phyloP scores from a whole-genome alignment of 2,797 vertebrate species.

The Hippocampus kuda region DNA sequence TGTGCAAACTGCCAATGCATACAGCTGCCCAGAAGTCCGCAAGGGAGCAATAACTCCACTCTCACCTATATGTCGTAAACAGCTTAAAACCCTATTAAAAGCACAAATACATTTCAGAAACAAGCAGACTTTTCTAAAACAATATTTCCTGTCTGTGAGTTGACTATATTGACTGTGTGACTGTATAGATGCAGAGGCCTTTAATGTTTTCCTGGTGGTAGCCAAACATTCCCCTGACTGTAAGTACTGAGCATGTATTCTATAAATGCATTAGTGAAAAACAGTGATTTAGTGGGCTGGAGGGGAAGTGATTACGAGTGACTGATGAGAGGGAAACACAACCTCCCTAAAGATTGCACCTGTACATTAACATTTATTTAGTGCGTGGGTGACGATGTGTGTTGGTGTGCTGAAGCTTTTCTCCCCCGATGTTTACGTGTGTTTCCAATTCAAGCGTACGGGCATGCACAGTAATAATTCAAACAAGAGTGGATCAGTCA shows the following conservation, averaged over 20 bases:
- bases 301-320: conserved; percentile 63
- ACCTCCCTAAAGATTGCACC: conserved; percentile 55
- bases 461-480: conserved; percentile 44
- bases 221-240: conserved; percentile 50
- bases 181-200: conserved; percentile 49
- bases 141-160: conserved; percentile 58
- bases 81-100: conserved; percentile 67
- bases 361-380: conserved; percentile 53
- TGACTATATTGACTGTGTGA: conserved; percentile 33
- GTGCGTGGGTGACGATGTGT: conserved; percentile 31
- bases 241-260: conserved; percentile 59
- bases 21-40: conserved; percentile 49
- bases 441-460: conserved; percentile 49
- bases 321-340: conserved; percentile 59
- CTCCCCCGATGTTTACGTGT: conserved; percentile 19
- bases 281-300: conserved; percentile 53
- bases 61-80: conserved; percentile 63
- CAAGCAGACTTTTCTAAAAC: conserved; percentile 61
- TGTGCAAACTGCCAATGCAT: conserved; percentile 56
- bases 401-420: conserved; percentile 13
- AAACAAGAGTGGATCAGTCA: conserved; percentile 44
- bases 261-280: conserved; percentile 59
- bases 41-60: conserved; percentile 59
- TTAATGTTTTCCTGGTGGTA: conserved; percentile 47
- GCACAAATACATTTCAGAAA: conserved; percentile 63